A percentile compares a stretch with the other conserved stretches of the same genome.
Conservation (phyloP, 2,888 invertebrate species). For the Limnephilus lunatus region DNA sequence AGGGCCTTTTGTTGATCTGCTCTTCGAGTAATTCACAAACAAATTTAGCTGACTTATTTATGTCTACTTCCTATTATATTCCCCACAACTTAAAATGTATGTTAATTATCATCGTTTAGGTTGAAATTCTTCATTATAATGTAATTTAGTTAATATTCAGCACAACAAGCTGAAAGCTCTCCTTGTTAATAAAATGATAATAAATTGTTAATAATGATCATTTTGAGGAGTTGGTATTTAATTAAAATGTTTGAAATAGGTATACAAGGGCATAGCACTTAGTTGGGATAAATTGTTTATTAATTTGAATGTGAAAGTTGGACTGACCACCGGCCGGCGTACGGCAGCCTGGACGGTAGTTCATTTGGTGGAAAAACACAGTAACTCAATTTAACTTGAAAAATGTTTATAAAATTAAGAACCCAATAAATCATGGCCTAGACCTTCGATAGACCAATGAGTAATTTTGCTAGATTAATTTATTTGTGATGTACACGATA, state of each 20-base stretch:
- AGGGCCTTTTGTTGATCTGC: too few relatives aligned
- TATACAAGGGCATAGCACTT: not conserved
- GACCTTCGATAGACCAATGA: too few relatives aligned
- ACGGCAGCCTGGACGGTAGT: not conserved
- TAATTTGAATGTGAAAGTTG: not conserved
- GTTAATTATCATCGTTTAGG: not conserved
- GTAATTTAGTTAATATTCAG: not conserved
- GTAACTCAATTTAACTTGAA: not conserved
- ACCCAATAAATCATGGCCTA: too few relatives aligned
- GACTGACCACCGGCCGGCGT: not conserved
- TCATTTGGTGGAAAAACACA: not conserved
- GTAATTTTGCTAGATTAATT: too few relatives aligned
- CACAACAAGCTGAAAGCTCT: not conserved
- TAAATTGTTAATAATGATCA: slow-evolving; percentile 7
- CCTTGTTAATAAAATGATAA: not conserved
- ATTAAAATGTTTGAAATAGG: slow-evolving; percentile 22
- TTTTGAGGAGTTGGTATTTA: not conserved
- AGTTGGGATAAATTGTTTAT: not conserved
- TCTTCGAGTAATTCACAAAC: too few relatives aligned
- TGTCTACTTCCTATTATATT: not conserved
- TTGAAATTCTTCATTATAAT: not conserved
- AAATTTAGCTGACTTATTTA: too few relatives aligned
- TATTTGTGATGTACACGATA: too few relatives aligned
- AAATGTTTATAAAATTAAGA: too few relatives aligned
- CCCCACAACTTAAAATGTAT: not conserved